phyloP scores from a whole-genome alignment of 37 sponge, comb jelly and placozoan genomes.

The Tethya wilhelma region DNA sequence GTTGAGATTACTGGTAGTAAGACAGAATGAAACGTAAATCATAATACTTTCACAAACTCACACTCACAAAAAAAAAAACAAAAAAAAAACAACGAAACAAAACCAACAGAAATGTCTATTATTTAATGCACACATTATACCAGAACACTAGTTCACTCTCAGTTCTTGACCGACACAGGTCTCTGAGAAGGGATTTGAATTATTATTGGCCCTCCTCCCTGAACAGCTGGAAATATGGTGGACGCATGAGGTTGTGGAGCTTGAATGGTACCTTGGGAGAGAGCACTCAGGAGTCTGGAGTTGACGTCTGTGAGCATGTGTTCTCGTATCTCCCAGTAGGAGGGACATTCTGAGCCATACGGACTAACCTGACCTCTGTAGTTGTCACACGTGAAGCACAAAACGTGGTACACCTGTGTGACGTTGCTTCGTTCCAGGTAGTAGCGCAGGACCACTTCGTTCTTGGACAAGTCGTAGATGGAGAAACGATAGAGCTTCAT shows the following conservation, averaged over 20 bases:
- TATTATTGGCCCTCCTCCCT: background rate
- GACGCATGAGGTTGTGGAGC: slow-evolving; percentile 6
- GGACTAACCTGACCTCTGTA: slow-evolving; percentile 61
- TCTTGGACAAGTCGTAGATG: slow-evolving; percentile 56
- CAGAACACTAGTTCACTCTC: too few relatives aligned
- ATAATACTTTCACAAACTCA: background rate
- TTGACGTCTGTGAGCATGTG: slow-evolving; percentile 48
- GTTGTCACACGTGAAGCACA: slow-evolving; percentile 55
- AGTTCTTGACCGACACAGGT: background rate
- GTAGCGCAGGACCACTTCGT: slow-evolving; percentile 59
- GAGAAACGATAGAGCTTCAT: slow-evolving; percentile 76
- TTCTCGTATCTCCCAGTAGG: slow-evolving; percentile 63
- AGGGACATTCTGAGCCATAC: slow-evolving; percentile 46
- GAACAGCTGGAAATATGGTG: slow-evolving; percentile 21
- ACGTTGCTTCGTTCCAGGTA: slow-evolving; percentile 67
- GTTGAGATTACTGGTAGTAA: too few relatives aligned
- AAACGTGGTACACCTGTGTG: slow-evolving; percentile 55
- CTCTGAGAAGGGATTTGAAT: slow-evolving; percentile 15
- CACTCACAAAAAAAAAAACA: too few relatives aligned
- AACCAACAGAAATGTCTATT: too few relatives aligned
- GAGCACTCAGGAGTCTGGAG: slow-evolving; percentile 26
- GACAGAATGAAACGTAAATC: background rate
- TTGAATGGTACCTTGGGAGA: background rate
- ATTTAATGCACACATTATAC: too few relatives aligned
- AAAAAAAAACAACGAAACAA: background rate